Conservation (phyloP, 1,140 invertebrate genomes). For the Drosophila tropicalis region DNA sequence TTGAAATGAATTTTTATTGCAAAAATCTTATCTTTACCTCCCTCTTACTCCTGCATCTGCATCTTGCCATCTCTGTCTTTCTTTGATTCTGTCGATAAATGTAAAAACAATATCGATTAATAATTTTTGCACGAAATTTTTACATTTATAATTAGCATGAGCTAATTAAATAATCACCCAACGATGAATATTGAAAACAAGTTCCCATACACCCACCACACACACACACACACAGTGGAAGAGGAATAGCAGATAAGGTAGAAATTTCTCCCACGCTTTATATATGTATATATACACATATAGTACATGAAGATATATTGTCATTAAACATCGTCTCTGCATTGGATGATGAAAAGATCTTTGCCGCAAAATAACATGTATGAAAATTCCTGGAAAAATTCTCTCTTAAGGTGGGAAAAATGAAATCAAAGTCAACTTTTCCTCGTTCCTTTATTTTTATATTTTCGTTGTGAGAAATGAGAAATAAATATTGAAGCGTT, state of each 20-base stretch:
- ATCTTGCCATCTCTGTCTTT: slow-evolving; percentile 14
- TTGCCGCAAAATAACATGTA: slow-evolving; percentile 58
- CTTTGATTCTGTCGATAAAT: slow-evolving; percentile 72
- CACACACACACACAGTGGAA: slow-evolving; percentile 18
- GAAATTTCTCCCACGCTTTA: slow-evolving; percentile 57
- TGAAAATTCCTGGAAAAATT: slow-evolving; percentile 70
- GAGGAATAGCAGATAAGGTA: slow-evolving; percentile 42
- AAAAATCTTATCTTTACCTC: slow-evolving; percentile 46
- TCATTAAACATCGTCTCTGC: slow-evolving; percentile 64
- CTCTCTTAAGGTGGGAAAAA: slow-evolving; percentile 44
- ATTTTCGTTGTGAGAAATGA: slow-evolving; percentile 48
- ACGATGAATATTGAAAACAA: slow-evolving; percentile 44
- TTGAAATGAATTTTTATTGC: slow-evolving; percentile 82
- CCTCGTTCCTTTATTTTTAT: slow-evolving; percentile 7
- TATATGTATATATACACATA: slow-evolving; percentile 1
- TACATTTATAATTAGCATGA: slow-evolving; percentile 69
- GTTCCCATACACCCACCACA: slow-evolving; percentile 39
- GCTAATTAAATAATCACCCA: slow-evolving; percentile 73
- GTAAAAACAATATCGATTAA: slow-evolving; percentile 79
- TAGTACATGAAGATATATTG: slow-evolving; percentile 46
- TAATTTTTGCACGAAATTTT: slow-evolving; percentile 68
- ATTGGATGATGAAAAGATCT: slow-evolving; percentile 61
- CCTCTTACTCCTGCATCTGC: slow-evolving; percentile 17
- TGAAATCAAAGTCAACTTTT: slow-evolving; percentile 60
- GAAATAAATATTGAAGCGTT: slow-evolving; percentile 55